Conservation (phyloP, 2,888 invertebrate genomes). For the Latrodectus hesperus region DNA sequence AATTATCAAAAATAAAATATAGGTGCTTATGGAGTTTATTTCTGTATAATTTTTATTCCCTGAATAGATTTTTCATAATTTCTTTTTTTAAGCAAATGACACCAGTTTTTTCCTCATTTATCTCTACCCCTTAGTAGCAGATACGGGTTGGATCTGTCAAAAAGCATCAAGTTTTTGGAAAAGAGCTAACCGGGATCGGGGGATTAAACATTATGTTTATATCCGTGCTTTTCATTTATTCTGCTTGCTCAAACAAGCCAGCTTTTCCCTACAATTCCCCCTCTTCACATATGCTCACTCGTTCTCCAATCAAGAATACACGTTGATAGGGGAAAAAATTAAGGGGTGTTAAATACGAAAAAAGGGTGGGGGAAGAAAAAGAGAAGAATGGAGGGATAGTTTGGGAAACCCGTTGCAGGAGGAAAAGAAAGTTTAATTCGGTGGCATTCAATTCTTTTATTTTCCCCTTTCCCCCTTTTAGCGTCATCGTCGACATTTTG, state of each 20-base stretch:
- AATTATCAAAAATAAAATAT: too few species aligned
- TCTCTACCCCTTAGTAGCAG: background rate
- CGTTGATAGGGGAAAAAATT: slow-evolving; percentile 4
- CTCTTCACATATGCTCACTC: slow-evolving; percentile 29
- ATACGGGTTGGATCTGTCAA: background rate
- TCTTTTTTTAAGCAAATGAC: background rate
- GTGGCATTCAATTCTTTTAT: slow-evolving; percentile 46
- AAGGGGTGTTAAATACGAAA: slow-evolving; percentile 7
- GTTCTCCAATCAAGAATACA: slow-evolving; percentile 39
- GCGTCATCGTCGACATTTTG: slow-evolving; percentile 57
- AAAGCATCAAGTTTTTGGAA: background rate
- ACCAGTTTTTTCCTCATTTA: background rate
- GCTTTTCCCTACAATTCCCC: slow-evolving; percentile 14
- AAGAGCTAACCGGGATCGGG: background rate
- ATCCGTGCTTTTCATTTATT: slow-evolving; percentile 13
- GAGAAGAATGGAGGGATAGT: slow-evolving; percentile 3
- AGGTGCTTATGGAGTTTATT: too few species aligned
- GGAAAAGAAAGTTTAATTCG: slow-evolving; percentile 62
- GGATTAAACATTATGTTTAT: slow-evolving; percentile 44
- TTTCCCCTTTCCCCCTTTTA: slow-evolving; percentile 12
- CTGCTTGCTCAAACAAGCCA: slow-evolving; percentile 35
- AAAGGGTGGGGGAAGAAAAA: background rate
- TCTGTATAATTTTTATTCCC: too few species aligned
- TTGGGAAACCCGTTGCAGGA: slow-evolving; percentile 38
- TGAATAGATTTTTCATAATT: too few species aligned